These are phyloP conservation scores for Cataglyphis hispanica DNA, from an alignment of 1,140 invertebrate genomes.

Conservation along the genomic window DNA sequence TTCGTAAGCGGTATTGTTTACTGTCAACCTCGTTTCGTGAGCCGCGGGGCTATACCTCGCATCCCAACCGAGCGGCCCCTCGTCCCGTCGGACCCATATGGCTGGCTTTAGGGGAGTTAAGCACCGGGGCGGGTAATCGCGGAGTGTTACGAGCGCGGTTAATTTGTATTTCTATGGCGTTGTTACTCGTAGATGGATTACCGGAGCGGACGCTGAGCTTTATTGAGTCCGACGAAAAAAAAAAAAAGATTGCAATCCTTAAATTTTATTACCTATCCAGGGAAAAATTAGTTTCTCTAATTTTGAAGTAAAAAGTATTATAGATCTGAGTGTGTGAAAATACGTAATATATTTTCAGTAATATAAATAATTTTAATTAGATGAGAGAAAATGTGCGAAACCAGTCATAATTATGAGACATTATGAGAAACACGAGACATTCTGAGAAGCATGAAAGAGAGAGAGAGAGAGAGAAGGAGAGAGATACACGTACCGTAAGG, in stretches of 20 bases:
- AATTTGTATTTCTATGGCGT: conserved; percentile 61
- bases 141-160: conserved; percentile 52
- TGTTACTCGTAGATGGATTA: conserved; percentile 39
- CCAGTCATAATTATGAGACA: neutral
- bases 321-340: neutral
- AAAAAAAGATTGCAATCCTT: neutral
- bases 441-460: neutral
- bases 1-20: conserved; percentile 72
- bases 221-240: conserved; percentile 19
- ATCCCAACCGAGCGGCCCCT: conserved; percentile 30
- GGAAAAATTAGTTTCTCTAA: neutral
- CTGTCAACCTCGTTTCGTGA: conserved; percentile 49
- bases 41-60: neutral
- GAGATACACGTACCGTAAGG: neutral
- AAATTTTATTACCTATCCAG: neutral
- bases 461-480: neutral
- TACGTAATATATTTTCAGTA: neutral
- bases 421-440: neutral
- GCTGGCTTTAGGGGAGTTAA: conserved; percentile 56
- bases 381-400: neutral
- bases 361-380: neutral
- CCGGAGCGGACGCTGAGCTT: neutral
- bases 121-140: conserved; percentile 41
- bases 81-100: conserved; percentile 21
- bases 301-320: neutral